Percentiles rank a stretch among this genome's conserved stretches.
Evolutionary conservation across 2,888 invertebrate species (phyloP).

Genomic region (Eupithecia centaureata): DNA sequence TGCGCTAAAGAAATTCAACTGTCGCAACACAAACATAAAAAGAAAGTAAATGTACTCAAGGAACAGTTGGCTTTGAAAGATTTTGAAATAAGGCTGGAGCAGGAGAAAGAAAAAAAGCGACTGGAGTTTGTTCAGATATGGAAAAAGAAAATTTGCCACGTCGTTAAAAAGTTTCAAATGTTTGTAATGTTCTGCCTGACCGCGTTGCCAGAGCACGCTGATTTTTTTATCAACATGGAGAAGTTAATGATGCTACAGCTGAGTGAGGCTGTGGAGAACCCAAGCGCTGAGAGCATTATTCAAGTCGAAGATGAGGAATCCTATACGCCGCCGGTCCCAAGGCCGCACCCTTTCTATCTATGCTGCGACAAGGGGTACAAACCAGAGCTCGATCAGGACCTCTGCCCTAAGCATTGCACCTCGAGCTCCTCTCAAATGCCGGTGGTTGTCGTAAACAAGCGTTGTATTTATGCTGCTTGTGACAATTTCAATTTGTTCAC

Average conservation of each 20-base stretch:
- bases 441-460: conserved; percentile 70
- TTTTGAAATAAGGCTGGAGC: conserved; percentile 58
- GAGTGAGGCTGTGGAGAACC: conserved; percentile 62
- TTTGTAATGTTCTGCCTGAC: conserved; percentile 70
- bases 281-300: conserved; percentile 64
- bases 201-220: conserved; percentile 69
- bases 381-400: conserved; percentile 55
- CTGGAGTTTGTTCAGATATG: conserved; percentile 60
- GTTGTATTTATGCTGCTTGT: conserved; percentile 70
- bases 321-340: conserved; percentile 56
- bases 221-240: conserved; percentile 76
- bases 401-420: conserved; percentile 66
- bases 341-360: conserved; percentile 67
- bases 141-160: conserved; percentile 70
- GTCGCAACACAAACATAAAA: conserved; percentile 58
- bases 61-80: conserved; percentile 60
- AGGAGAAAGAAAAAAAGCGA: conserved; percentile 59
- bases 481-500: conserved; percentile 67
- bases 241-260: conserved; percentile 73
- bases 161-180: conserved; percentile 73
- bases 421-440: conserved; percentile 68
- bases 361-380: conserved; percentile 67
- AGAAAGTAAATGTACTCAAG: conserved; percentile 57
- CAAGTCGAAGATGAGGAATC: conserved; percentile 51
- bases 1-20: conserved; percentile 59